Evolutionary conservation across 1,140 invertebrate species (phyloP).

Genomic region (Cylas formicarius): DNA sequence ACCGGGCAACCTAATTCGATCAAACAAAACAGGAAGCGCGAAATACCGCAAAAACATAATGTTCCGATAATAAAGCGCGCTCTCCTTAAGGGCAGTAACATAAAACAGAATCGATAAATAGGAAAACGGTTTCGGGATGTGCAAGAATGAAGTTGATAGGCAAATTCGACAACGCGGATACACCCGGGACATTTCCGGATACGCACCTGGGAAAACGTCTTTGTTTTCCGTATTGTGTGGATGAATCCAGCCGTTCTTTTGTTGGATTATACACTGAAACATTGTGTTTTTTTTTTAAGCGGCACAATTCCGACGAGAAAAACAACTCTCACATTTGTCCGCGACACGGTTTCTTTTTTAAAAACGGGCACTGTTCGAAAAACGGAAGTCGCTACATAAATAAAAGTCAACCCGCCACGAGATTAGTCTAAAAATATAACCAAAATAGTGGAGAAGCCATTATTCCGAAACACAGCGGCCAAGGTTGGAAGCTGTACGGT

Average conservation of each 20-base stretch:
- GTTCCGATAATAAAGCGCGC: no score
- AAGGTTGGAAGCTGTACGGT: slow-evolving; percentile 21
- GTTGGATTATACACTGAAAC: slow-evolving; percentile 79
- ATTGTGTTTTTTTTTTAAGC: slow-evolving; percentile 39
- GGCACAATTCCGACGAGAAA: background rate
- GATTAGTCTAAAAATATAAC: slow-evolving; percentile 29
- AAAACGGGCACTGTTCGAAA: slow-evolving; percentile 12
- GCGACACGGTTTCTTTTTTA: slow-evolving; percentile 6
- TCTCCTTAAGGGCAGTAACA: no score
- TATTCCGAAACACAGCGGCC: slow-evolving; percentile 20
- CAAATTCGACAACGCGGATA: no score
- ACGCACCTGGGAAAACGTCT: slow-evolving; percentile 68
- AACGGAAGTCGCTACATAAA: slow-evolving; percentile 27
- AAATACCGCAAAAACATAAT: no score
- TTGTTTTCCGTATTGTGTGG: slow-evolving; percentile 61
- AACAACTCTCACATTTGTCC: slow-evolving; percentile 4
- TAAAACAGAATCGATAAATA: no score
- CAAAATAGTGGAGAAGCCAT: slow-evolving; percentile 22
- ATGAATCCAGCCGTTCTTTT: slow-evolving; percentile 68
- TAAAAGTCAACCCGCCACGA: slow-evolving; percentile 27
- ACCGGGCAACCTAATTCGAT: no score
- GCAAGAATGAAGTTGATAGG: no score
- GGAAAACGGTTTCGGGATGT: no score
- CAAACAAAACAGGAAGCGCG: no score
- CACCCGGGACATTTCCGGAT: no score